Evolutionary conservation across 1,140 invertebrate genomes (phyloP), one percentile per base, ranked within the genome.

Genomic region (Arion vulgaris): DNA sequence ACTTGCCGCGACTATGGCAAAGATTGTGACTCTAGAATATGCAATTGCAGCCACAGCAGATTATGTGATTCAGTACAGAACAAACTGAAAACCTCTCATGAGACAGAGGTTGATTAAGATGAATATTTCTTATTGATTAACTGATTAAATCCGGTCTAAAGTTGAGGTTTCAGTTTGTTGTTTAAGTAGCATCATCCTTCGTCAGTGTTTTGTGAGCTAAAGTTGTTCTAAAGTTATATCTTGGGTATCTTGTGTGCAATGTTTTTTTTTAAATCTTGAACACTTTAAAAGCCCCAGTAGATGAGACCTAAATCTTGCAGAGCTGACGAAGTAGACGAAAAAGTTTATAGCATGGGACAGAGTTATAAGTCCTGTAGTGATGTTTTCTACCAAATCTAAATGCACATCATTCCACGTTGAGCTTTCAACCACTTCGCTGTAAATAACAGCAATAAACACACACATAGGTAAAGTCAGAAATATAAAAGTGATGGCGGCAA

Each of bases 331-430:
- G 57, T 86, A 86, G 26, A 86, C 41, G 49, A 82, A 80, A 32
- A 86, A 82, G 62, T 86, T 84, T 0, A 84, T 66, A 80, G 85
- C 84, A 45, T 85, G 82, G 45, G 78, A 80, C 34, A 66, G 17
- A 7, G 72, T 73, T 34, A 45, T n/a, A 11, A 85, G 28, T 23
- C 86, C 49, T 49, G 84, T 85, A 11, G 86, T 78, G 17, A 83
- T 26, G 38, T n/a, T n/a, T 51, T 45, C 17, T 9, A 80, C 38
- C 68, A 72, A 75, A 15, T 62, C n/a, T 7, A 62, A 53, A 26
- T 78, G 36, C 32, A 51, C 34, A 32, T 66, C 41, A 26, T 57
- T 38, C 0, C 17, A 15, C 11, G 26, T 34, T 26, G 51, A 49
- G 0, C 0, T 0, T 5, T 57, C 15, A 23, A 73, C 41, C 9